These are phyloP conservation scores for Hippocampus kuda DNA, from an alignment of 2,797 vertebrate genomes.

Conservation along the genomic window DNA sequence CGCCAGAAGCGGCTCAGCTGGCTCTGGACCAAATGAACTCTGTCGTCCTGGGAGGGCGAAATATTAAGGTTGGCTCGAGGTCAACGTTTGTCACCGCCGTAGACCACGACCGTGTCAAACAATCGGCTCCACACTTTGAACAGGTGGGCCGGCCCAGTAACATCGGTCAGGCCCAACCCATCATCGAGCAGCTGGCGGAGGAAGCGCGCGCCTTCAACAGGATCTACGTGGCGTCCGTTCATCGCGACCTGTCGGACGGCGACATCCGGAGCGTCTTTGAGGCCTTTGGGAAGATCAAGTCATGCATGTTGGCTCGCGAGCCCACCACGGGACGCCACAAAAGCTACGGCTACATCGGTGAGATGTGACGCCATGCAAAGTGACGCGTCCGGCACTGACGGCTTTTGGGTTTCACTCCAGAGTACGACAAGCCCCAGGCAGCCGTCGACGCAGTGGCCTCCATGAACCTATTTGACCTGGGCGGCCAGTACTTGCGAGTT, in stretches of 20 bases:
- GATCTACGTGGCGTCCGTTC: conserved; percentile 96
- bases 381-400: conserved; percentile 20
- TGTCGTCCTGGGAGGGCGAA: conserved; percentile 93
- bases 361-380: conserved; percentile 25
- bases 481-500: conserved; percentile 93
- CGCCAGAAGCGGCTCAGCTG: conserved; percentile 94
- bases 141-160: conserved; percentile 98
- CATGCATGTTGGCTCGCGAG: conserved; percentile 90
- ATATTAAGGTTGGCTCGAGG: conserved; percentile 81
- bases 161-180: conserved; percentile 97
- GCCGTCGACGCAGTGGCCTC: conserved; percentile 94
- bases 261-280: conserved; percentile 99
- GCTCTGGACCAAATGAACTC: conserved; percentile 99
- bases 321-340: conserved; percentile 95
- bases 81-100: neutral
- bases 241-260: conserved; percentile 93
- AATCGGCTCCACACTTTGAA: neutral
- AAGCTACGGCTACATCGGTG: conserved; percentile 97
- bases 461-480: conserved; percentile 98
- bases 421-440: conserved; percentile 96
- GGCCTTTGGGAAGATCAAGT: conserved; percentile 97
- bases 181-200: conserved; percentile 98
- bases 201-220: conserved; percentile 96
- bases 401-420: conserved; percentile 61
- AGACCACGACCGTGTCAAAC: neutral